Conservation (phyloP, 1,140 invertebrate genomes). For the Drosophila malerkotliana region DNA sequence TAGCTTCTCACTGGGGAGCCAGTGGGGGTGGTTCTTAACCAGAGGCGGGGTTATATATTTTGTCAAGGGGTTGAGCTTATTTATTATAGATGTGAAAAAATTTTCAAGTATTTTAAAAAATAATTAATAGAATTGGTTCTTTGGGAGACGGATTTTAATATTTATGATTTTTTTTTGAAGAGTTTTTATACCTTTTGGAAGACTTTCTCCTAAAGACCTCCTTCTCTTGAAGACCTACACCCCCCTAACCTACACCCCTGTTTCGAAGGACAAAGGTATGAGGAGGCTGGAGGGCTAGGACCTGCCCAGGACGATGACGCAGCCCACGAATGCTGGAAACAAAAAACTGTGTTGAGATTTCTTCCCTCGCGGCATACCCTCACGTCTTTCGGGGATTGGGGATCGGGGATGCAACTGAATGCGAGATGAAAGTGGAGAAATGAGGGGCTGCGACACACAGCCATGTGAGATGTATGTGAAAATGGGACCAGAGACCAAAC, state of each 20-base stretch:
- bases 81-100: not conserved
- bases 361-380: constrained; percentile 27
- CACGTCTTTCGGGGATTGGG: constrained; percentile 8
- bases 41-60: not conserved
- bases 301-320: constrained; percentile 70
- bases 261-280: constrained; percentile 13
- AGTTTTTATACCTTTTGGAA: too few species aligned
- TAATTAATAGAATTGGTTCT: not conserved
- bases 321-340: constrained; percentile 9
- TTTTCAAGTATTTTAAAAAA: not conserved
- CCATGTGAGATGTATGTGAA: constrained; percentile 36
- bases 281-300: constrained; percentile 20
- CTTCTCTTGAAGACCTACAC: too few species aligned
- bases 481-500: constrained; percentile 50
- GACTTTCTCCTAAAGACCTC: too few species aligned
- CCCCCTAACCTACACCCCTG: constrained; percentile 6
- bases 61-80: not conserved
- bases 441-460: constrained; percentile 7
- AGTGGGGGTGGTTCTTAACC: constrained; percentile 17
- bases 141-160: not conserved
- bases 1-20: too few species aligned
- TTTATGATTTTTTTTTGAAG: too few species aligned
- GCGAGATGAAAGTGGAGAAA: constrained; percentile 20
- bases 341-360: constrained; percentile 72
- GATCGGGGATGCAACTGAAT: constrained; percentile 35